phyloP scores from a whole-genome alignment of 2,797 vertebrate genomes.

The Propithecus perrieri region DNA sequence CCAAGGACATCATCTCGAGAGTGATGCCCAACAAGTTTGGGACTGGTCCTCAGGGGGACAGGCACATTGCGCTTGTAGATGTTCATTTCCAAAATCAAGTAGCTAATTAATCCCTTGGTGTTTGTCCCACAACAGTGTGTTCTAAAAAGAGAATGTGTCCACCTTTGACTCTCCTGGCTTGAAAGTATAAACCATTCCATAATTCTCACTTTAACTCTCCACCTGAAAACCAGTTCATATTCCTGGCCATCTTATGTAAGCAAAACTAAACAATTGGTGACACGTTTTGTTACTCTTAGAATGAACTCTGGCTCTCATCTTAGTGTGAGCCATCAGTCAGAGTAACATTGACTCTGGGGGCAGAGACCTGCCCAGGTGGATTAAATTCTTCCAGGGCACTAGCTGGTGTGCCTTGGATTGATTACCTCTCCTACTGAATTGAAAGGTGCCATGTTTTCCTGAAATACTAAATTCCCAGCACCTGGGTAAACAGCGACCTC shows the following conservation, averaged over 20 bases:
- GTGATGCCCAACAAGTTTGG: background rate
- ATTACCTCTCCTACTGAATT: slow-evolving; percentile 75
- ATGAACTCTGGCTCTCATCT: background rate
- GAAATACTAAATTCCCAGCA: slow-evolving; percentile 63
- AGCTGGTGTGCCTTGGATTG: slow-evolving; percentile 64
- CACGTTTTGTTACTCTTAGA: background rate
- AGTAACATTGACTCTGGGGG: background rate
- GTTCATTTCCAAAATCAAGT: background rate
- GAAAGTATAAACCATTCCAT: slow-evolving; percentile 27
- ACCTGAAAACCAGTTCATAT: background rate
- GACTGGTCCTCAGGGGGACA: background rate
- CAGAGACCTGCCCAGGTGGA: slow-evolving; percentile 54
- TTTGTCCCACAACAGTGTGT: background rate
- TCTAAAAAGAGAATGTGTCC: background rate
- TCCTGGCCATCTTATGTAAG: slow-evolving; percentile 33
- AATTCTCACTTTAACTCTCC: background rate
- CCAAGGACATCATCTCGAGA: background rate
- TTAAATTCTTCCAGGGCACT: slow-evolving; percentile 67
- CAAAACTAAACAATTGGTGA: slow-evolving; percentile 16
- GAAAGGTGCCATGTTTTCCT: slow-evolving; percentile 74
- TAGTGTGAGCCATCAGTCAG: background rate
- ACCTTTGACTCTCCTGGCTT: slow-evolving; percentile 48
- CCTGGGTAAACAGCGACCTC: slow-evolving; percentile 48
- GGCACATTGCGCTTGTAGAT: background rate
- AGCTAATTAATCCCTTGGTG: background rate